Base-by-base conservation (phyloP, 1,140 invertebrate genomes). In the Heliconius himera region DNA sequence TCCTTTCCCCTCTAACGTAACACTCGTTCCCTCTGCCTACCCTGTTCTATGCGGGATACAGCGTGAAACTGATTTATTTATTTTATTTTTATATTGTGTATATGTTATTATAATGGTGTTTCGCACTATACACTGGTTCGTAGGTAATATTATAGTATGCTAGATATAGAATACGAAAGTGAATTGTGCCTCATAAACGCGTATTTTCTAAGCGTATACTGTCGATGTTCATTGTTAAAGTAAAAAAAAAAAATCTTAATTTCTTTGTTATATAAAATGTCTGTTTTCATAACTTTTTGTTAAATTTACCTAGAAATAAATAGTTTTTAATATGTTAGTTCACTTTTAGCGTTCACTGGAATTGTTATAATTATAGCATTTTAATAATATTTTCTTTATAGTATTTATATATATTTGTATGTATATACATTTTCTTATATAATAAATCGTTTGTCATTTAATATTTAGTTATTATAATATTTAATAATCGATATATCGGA, bases 131-230 rank as follows among this genome's bases (percentile, higher is more conserved):
- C 84, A 87, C 84, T 88, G 81, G 71, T 73, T 38, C 26, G 83
- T 91, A 91, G 84, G 79, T 84, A 13, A 60, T 60, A 74, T 91
- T 51, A 20, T 51, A 92, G 89, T 87, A 88, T 86, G 92, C 91
- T 93, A 94, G 91, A 88, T 83, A 73, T 93, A 94, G 90, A 88
- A 85, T 87, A 86, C 84, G 87, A 86, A 91, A 87, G 86, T 91
- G 89, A 92, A 91, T 91, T 90, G 92, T 94, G 91, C 92, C 92
- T 94, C 89, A 90, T 77, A 79, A 60, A 87, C 60, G 82, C 78
- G 85, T 87, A 85, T 81, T 84, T 83, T 86, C 78, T 88, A 87
- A 85, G 83, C 80, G 72, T 80, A 76, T 72, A 77, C 75, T 77
- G 79, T 81, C 76, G 72, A 74, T 81, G 73, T 74, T 78, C 51